Base-by-base conservation (phyloP, 2,888 invertebrate species). In the Chorisops tibialis region DNA sequence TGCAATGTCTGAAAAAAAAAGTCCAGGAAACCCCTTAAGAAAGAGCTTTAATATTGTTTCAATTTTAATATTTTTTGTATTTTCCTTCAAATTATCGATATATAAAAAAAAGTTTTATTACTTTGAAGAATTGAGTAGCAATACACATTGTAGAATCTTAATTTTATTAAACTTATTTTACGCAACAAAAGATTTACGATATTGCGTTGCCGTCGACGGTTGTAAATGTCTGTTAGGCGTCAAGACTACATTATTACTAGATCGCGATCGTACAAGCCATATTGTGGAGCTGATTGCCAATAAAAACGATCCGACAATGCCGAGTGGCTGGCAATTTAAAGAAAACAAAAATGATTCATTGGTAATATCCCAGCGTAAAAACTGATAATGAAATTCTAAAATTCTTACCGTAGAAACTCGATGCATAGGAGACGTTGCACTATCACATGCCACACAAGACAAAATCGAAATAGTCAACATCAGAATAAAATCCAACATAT, bases 381-480 rank as follows among this genome's bases (percentile, higher is more conserved):
- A 30, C 30, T 30, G 30, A 30, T 2, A 19, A 49, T 49, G 14
- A 30, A 30, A 9, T 30, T 30, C 30, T 2, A 30, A n/a, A n/a
- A n/a, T n/a, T n/a, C 59, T 59, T 49, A 59, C 59, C 21, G 39
- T 38, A 4, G 59, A 48, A 14, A 59, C 9, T n/a, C 35, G 47
- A 37, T 59, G 59, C 24, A 22, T 11, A 14, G 21, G 37, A 14
- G 12, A 24, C 7, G 45, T 19, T 7, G 30, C 12, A 38, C 21
- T 22, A 39, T 48, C 30, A 19, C 59, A 59, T 5, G 59, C 49
- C 12, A 48, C 16, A 14, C 4, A 51, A 9, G 60, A 56, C 9
- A 66, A 54, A 35, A 66, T 63, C 4, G 66, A 64, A 24, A 63
- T 19, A 14, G 47, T 48, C 37, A 66, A 22, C 63, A 65, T 65